Evolutionary conservation across 1,140 invertebrate species (phyloP), one percentile per base, ranked within the genome.

Genomic region (Drosophila athabasca): DNA sequence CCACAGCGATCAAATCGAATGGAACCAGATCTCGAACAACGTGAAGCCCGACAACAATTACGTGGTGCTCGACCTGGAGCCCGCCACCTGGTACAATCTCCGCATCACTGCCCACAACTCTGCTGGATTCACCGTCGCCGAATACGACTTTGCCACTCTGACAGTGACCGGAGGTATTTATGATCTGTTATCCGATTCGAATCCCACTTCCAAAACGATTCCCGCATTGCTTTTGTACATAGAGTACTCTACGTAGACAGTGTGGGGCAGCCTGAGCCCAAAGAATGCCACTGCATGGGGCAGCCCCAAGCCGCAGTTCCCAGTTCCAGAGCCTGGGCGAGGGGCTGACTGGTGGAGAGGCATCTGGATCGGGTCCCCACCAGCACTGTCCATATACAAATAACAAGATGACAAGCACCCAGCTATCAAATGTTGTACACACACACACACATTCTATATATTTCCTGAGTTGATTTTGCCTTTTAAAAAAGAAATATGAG

Each of bases 31-130:
- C 17, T 97, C 97, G 6, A 98, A 98, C 91, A 97, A 97, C 89
- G 97, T 98, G 0, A 97, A 97, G 91, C 96, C 96, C 3, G 96
- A 96, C 69, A 96, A 96, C 66, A 97, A 97, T 91, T 98, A 97
- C 87, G 96, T 97, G 6, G 96, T 98, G 35, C 93, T 97, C 64
- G 97, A 98, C 90, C 92, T 99, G 71, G 96, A 97, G 80, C 97
- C 98, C 0, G 97, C 97, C 8, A 97, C 95, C 19, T 98, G 97
- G 96, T 99, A 99, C 91, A 95, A 97, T 71, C 92, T 98, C 11
- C 94, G 96, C 35, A 97, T 99, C 17, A 98, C 97, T 3, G 98
- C 98, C 19, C 97, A 98, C 92, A 99, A 98, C 90, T 98, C 98
- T 88, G 98, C 97, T 54, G 98, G 98, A 45, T 98, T 97, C 76